Evolutionary conservation across 2,888 invertebrate species (phyloP), one percentile per base, ranked within the genome.

Genomic region (Branchellion lobata): DNA sequence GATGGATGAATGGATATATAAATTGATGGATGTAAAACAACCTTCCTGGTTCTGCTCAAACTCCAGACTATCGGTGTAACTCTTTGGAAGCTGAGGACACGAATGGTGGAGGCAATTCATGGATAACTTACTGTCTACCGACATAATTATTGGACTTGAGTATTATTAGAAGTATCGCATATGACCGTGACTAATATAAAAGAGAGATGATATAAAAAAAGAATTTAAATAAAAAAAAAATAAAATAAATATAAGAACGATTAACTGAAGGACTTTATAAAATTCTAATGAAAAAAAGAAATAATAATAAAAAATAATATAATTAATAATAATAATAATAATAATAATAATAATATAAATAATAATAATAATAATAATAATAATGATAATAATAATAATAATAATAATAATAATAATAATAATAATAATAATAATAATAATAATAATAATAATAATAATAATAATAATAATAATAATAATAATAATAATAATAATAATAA

Each of bases 11-110:
- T 27, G 11, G 33, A 8, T 27, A 69, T 69, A 2, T 2, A 27
- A 27, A 69, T 27, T 27, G 3, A 69, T 2, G 5, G 1, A 69
- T 69, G 1, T 14, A 69, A 29, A 14, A 11, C 29, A 57, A 77
- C 77, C 77, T 61, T 65, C 77, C 31, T 77, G 77, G 40, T 36
- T 29, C 36, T 77, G 29, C 40, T 77, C 77, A 65, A 77, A 77
- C 29, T 77, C 77, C 65, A 77, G 40, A 36, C 65, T 65, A 36
- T 77, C 77, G 0, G 77, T 77, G 65, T 77, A 77, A n/a, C 77
- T 57, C 65, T 77, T 77, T 21, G 77, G 77, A 5, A 77, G 65
- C 77, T 77, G 34, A 1, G n/a, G 31, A 5, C n/a, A n/a, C n/a
- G n/a, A 29, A 27, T 71, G 71, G 29, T 27, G 31, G 11, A 8